Base-by-base conservation (phyloP, 2,113 vertebrate species). In the Tringa solitaria region DNA sequence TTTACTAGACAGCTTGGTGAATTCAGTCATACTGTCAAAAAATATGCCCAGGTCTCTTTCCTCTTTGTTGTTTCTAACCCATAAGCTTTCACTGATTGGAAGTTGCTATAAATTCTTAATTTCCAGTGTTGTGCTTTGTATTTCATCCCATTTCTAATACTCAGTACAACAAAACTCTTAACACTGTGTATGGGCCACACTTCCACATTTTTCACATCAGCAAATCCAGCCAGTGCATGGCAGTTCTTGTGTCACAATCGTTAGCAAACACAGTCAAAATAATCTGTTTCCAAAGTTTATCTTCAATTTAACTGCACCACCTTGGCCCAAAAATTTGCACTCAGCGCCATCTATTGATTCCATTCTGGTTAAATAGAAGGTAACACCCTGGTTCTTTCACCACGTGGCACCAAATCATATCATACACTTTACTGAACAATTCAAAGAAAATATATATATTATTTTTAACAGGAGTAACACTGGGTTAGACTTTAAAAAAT, bases 261-360 rank as follows among this genome's bases (percentile, higher is more conserved):
- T 59, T 28, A 80, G 59, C 45, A 79, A 63, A 82, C 61, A 50
- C 19, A 45, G 59, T 3, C 63, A 84, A 80, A 70, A 77, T 0
- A 19, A 69, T 22, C 54, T 19, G 14, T 21, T 80, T 43, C 59
- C 46, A 12, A 65, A 89, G 8, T 45, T 19, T 41, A 90, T 43
- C 59, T 79, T 64, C 69, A 60, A 32, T 48, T 48, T 28, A 56
- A 27, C 39, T 18, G 63, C 59, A 41, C 21, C 37, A 15, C 63
- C 28, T 28, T 21, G 23, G 54, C 45, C 78, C 57, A 96, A 96
- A 93, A 53, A 51, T 83, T 93, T 83, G 92, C 82, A 73, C 54
- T 83, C 50, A 95, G 92, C 90, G 92, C 94, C 96, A 97, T 57
- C 95, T 97, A 90, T 83, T 77, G 96, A 90, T 74, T 21, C 27